These are phyloP conservation scores for Xenopus laevis DNA, from an alignment of 2,113 vertebrate genomes.

Conservation along the genomic window DNA sequence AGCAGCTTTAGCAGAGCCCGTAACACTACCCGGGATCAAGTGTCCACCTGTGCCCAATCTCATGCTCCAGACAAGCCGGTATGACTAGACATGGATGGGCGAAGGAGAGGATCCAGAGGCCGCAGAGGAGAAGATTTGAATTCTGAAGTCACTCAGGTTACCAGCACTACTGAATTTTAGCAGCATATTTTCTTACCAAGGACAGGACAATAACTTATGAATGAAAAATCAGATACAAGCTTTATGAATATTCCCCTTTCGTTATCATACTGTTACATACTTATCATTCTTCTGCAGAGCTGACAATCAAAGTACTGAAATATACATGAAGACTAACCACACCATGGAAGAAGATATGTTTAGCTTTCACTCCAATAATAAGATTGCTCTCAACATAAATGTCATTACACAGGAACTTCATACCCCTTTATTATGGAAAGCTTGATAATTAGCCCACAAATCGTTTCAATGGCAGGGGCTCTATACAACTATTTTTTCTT, in stretches of 20 bases:
- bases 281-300: background rate
- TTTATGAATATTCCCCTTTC: background rate
- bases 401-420: background rate
- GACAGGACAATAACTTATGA: background rate
- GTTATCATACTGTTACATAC: background rate
- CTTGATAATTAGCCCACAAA: background rate
- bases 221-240: background rate
- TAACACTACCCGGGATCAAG: slow-evolving; percentile 65
- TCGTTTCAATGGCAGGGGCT: too few relatives aligned
- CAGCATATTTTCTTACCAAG: slow-evolving; percentile 10
- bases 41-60: slow-evolving; percentile 71
- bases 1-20: slow-evolving; percentile 74
- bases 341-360: background rate
- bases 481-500: too few relatives aligned
- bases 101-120: slow-evolving; percentile 51
- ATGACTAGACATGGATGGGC: slow-evolving; percentile 72
- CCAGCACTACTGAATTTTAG: slow-evolving; percentile 64
- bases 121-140: slow-evolving; percentile 58
- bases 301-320: slow-evolving; percentile 21
- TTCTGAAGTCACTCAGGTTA: slow-evolving; percentile 77
- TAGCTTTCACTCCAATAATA: background rate
- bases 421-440: background rate
- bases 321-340: background rate
- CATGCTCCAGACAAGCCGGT: slow-evolving; percentile 62
- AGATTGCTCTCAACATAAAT: slow-evolving; percentile 15